Evolutionary conservation across 1,140 invertebrate genomes (phyloP).

Genomic region (Drosophila erecta): DNA sequence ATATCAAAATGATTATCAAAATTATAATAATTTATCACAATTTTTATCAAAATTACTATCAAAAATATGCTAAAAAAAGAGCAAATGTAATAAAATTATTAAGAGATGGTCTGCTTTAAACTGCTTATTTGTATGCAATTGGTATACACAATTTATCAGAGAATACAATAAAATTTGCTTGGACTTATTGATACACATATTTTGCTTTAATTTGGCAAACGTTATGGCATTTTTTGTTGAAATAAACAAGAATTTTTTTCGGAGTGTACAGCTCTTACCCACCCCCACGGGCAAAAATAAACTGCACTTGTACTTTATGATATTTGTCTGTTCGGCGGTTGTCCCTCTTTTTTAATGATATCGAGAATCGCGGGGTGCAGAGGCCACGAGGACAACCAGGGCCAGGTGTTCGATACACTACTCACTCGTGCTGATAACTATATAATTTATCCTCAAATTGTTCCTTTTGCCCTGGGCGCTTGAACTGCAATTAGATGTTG

Average conservation of each 20-base stretch:
- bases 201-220: too few relatives aligned
- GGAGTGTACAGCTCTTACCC: slow-evolving; percentile 30
- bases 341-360: slow-evolving; percentile 64
- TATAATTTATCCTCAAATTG: slow-evolving; percentile 64
- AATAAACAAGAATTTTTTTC: neutral
- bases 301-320: slow-evolving; percentile 68
- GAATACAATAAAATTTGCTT: too few relatives aligned
- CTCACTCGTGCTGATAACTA: slow-evolving; percentile 66
- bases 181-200: too few relatives aligned
- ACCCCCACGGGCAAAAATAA: slow-evolving; percentile 37
- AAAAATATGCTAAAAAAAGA: neutral
- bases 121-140: too few relatives aligned
- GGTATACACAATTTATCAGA: too few relatives aligned
- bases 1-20: too few relatives aligned
- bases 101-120: too few relatives aligned
- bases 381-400: slow-evolving; percentile 45
- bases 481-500: slow-evolving; percentile 63
- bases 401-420: slow-evolving; percentile 82
- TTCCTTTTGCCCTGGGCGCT: slow-evolving; percentile 51
- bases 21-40: too few relatives aligned
- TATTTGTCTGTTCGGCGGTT: slow-evolving; percentile 29
- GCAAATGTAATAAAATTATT: too few relatives aligned
- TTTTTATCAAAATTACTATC: too few relatives aligned
- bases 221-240: too few relatives aligned
- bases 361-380: slow-evolving; percentile 37